Evolutionary conservation across 2,113 vertebrate genomes (phyloP).

Genomic region (Nothobranchius kuhntae): DNA sequence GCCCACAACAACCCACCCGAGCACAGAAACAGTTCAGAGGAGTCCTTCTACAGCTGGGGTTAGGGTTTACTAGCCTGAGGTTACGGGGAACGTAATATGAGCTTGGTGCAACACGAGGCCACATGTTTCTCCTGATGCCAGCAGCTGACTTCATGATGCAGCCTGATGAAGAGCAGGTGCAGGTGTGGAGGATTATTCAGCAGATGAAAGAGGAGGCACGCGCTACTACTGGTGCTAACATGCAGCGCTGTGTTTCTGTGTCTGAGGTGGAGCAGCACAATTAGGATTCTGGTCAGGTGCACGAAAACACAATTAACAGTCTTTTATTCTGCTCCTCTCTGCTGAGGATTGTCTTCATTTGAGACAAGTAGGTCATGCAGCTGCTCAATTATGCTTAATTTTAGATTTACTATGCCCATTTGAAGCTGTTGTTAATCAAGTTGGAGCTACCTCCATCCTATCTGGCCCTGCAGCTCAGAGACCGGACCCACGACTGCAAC

Average conservation of each 20-base stretch:
- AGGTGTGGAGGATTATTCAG: constrained; percentile 1
- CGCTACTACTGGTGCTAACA: not conserved
- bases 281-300: not conserved
- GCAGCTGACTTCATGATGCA: not conserved
- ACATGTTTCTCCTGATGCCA: not conserved
- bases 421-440: constrained; percentile 51
- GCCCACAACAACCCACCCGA: too few relatives aligned
- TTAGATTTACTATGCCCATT: constrained; percentile 44
- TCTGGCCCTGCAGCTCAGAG: not conserved
- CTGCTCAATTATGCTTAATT: constrained; percentile 52
- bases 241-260: not conserved
- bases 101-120: too few relatives aligned
- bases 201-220: not conserved
- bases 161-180: not conserved
- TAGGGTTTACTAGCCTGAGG: too few relatives aligned
- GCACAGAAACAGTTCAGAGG: too few relatives aligned
- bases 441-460: constrained; percentile 24
- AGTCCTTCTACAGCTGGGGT: too few relatives aligned
- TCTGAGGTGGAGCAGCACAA: not conserved
- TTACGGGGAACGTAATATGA: too few relatives aligned
- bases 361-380: constrained; percentile 42
- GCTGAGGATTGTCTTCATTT: constrained; percentile 21
- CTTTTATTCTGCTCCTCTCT: constrained; percentile 1
- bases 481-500: not conserved
- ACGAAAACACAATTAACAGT: not conserved